These are phyloP conservation scores for Tinea trinotella DNA, from an alignment of 2,888 invertebrate genomes.

Conservation along the genomic window DNA sequence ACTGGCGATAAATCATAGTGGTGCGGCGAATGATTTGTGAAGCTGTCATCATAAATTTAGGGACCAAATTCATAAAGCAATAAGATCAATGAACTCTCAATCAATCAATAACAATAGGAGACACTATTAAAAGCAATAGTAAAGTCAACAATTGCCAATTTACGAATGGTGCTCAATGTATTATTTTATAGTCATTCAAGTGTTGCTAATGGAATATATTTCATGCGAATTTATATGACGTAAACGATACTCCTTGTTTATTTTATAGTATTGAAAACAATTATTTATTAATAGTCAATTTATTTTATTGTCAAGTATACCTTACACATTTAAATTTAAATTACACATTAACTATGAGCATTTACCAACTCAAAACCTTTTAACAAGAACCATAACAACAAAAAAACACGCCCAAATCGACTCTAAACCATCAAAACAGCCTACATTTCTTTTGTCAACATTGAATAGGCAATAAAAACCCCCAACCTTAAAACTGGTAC, in stretches of 20 bases:
- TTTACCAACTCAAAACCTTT: too few relatives aligned
- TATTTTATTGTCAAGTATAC: too few relatives aligned
- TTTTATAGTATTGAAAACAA: too few relatives aligned
- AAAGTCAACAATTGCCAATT: constrained; percentile 14
- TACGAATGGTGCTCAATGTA: not conserved
- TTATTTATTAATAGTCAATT: too few relatives aligned
- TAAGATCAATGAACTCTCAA: constrained; percentile 13
- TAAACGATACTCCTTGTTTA: too few relatives aligned
- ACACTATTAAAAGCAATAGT: constrained; percentile 8
- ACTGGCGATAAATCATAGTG: constrained; percentile 15
- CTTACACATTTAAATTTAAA: too few relatives aligned
- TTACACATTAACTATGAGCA: too few relatives aligned
- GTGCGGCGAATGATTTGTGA: constrained; percentile 10
- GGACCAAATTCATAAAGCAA: constrained; percentile 11
- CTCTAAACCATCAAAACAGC: constrained; percentile 2
- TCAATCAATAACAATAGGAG: constrained; percentile 7
- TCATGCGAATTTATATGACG: too few relatives aligned
- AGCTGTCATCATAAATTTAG: constrained; percentile 13
- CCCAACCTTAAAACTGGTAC: not conserved
- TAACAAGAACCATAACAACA: too few relatives aligned
- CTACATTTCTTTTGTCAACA: constrained; percentile 7
- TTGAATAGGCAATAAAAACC: constrained; percentile 12
- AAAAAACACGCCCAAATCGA: not conserved
- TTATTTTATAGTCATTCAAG: constrained; percentile 7
- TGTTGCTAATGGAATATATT: too few relatives aligned